phyloP scores from a whole-genome alignment of 2,113 vertebrate species.

The Antennarius striatus region DNA sequence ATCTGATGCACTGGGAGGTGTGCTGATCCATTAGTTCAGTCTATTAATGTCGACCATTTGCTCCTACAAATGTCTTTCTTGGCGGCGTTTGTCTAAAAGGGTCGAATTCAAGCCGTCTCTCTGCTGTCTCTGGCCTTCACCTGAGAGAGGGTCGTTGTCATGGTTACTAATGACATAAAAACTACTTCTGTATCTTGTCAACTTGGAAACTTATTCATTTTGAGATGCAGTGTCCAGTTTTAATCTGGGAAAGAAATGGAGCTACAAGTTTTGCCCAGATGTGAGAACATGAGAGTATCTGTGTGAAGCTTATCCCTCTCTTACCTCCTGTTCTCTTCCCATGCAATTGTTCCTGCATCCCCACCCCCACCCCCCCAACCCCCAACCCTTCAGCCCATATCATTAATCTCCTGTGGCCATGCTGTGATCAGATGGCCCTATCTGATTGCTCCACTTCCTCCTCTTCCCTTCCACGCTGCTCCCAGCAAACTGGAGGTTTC shows the following conservation, averaged over 20 bases:
- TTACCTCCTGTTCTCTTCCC: not conserved
- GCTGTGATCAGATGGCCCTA: slow-evolving; percentile 47
- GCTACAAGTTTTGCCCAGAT: not conserved
- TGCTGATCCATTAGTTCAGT: slow-evolving; percentile 1
- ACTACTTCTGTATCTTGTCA: too few relatives aligned
- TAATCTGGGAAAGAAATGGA: not conserved
- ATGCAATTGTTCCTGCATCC: too few relatives aligned
- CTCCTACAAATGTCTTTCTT: not conserved
- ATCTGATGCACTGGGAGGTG: slow-evolving; percentile 1
- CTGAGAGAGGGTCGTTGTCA: too few relatives aligned
- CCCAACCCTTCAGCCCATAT: slow-evolving; percentile 4
- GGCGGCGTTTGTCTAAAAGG: slow-evolving; percentile 1
- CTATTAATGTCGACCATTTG: slow-evolving; percentile 8
- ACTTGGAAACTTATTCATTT: too few relatives aligned
- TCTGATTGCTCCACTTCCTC: slow-evolving; percentile 55
- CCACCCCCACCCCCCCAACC: too few relatives aligned
- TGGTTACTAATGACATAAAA: too few relatives aligned
- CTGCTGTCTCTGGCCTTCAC: not conserved
- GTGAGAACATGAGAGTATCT: not conserved
- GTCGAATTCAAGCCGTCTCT: not conserved
- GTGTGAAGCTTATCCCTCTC: not conserved
- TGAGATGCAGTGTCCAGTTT: not conserved
- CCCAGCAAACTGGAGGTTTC: slow-evolving; percentile 45
- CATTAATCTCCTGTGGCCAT: slow-evolving; percentile 35
- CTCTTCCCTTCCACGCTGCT: slow-evolving; percentile 23